Evolutionary conservation across 2,797 vertebrate species (phyloP), one percentile per base, ranked within the genome.

Genomic region (Cryptoblepharus egeriae): DNA sequence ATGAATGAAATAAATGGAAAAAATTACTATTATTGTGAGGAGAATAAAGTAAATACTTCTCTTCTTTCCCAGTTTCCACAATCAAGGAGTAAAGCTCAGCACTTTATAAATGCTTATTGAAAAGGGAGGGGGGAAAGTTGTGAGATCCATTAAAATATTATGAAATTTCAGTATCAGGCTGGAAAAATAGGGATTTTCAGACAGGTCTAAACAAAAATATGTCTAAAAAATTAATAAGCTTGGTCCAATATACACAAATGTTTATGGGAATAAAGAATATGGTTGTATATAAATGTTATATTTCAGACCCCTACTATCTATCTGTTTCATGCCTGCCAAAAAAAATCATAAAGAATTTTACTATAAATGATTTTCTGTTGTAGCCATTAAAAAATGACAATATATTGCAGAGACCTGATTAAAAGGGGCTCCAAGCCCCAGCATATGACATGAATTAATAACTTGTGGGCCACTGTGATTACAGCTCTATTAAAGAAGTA

Each of bases 351-450:
- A 82, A 69, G 6, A 70, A 61, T 89, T 93, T 94, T 91, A 88
- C 55, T 90, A 60, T 85, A 74, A 90, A 81, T 86, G 86, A 83
- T 86, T 90, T 92, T 87, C 28, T 82, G 57, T 88, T 78, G 68
- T 63, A 81, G 75, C 84, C n/a, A 73, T 87, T 10, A 87, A 90
- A n/a, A 90, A 84, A 79, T 57, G 71, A 55, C 6, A 39, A 18
- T 45, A 89, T 87, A 90, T 88, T 89, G 79, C 77, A 87, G 78
- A 89, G 75, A 88, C 90, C 90, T 91, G 75, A 91, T 93, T 91
- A 88, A 86, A 90, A 86, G 72, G 52, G 77, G 86, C 80, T 92
- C 79, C 73, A 85, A 87, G 74, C 79, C 75, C 22, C 18, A 60
- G 58, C 71, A 80, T 71, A 30, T 84, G 80, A 83, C 63, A 73